Conservation (phyloP, 2,888 invertebrate genomes). For the Ennomos quercinarius region DNA sequence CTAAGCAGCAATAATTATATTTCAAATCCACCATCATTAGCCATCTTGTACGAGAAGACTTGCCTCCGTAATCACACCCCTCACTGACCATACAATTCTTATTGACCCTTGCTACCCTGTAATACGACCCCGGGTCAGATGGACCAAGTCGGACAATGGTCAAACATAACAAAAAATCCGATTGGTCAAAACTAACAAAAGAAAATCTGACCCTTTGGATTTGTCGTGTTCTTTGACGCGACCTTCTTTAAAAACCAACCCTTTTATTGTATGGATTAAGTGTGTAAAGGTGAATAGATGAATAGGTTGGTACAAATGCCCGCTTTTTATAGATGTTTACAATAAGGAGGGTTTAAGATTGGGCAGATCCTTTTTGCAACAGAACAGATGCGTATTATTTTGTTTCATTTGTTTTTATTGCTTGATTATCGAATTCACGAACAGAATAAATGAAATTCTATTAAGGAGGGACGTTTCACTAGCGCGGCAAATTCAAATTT, state of each 20-base stretch:
- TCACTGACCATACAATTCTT: constrained; percentile 50
- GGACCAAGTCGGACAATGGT: constrained; percentile 74
- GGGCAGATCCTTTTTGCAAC: constrained; percentile 27
- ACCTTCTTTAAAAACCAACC: constrained; percentile 59
- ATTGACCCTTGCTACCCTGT: constrained; percentile 67
- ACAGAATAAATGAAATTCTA: too few species aligned
- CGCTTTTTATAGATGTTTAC: constrained; percentile 44
- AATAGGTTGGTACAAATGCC: constrained; percentile 45
- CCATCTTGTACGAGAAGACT: constrained; percentile 23
- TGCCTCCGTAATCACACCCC: constrained; percentile 26
- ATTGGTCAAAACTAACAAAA: constrained; percentile 71
- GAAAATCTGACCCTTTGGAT: constrained; percentile 63
- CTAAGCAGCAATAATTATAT: too few species aligned
- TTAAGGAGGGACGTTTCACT: too few species aligned
- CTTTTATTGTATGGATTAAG: constrained; percentile 63
- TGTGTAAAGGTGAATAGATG: constrained; percentile 54
- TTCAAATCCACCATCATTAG: too few species aligned
- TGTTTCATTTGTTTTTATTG: neutral
- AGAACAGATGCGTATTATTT: constrained; percentile 11
- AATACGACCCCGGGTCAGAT: constrained; percentile 77
- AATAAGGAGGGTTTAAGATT: constrained; percentile 40
- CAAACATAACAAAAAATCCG: constrained; percentile 63
- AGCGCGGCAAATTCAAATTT: too few species aligned
- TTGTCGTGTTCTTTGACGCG: constrained; percentile 55
- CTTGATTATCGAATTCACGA: too few species aligned